Conservation (phyloP, 2,797 vertebrate genomes). For the Crocodylus rhombifer region DNA sequence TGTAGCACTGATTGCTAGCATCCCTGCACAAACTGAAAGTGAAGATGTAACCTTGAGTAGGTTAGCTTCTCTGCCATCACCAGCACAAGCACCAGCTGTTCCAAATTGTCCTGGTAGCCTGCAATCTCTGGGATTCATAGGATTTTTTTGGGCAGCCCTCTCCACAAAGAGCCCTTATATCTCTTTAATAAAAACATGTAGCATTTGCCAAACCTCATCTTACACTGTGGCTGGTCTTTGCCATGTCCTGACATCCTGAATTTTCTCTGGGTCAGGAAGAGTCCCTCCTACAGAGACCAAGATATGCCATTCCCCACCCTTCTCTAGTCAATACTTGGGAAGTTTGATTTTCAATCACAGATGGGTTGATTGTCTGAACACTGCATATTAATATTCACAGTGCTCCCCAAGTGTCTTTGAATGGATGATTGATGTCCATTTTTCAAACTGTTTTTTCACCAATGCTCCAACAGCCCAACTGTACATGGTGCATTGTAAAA, state of each 20-base stretch:
- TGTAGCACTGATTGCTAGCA: not conserved
- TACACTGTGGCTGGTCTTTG: accelerated
- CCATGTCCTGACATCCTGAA: not conserved
- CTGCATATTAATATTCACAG: too few relatives aligned
- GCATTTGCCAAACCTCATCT: not conserved
- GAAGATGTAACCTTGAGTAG: not conserved
- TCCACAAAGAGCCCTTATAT: not conserved
- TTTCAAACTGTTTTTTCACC: accelerated
- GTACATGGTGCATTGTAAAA: not conserved
- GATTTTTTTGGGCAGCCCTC: not conserved
- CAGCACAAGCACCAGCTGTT: accelerated
- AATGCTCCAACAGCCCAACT: not conserved
- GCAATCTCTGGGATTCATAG: not conserved
- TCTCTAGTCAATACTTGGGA: accelerated
- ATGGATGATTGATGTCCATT: not conserved
- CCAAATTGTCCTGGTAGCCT: not conserved
- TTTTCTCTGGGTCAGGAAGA: not conserved
- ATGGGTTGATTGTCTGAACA: too few relatives aligned
- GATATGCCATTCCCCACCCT: not conserved
- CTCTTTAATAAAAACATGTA: too few relatives aligned
- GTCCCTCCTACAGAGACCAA: accelerated
- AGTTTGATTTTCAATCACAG: not conserved
- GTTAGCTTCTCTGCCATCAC: not conserved
- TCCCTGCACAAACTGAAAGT: not conserved
- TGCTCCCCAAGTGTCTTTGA: too few relatives aligned